A percentile compares a stretch with the other conserved stretches of the same genome.
phyloP scores from a whole-genome alignment of 2,113 vertebrate species.

The Ancistrus triradiatus region DNA sequence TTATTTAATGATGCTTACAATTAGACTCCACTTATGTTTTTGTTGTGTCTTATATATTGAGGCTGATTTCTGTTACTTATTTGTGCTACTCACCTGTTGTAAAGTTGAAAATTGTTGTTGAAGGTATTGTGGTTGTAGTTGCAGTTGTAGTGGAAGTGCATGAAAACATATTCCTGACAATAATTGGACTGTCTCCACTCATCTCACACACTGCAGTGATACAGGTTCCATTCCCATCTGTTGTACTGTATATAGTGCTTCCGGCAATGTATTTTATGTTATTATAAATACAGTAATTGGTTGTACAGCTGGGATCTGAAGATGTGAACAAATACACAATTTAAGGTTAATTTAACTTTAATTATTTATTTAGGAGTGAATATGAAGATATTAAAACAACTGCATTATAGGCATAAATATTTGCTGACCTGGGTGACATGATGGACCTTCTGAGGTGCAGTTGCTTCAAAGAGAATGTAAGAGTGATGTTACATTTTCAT shows the following conservation, averaged over 20 bases:
- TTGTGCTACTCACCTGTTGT: constrained; percentile 7
- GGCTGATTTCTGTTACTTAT: not conserved
- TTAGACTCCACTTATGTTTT: too few species aligned
- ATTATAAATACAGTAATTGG: constrained; percentile 14
- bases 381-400: not conserved
- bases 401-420: not conserved
- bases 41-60: not conserved
- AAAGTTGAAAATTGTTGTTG: constrained; percentile 18
- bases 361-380: not conserved
- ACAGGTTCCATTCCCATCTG: constrained; percentile 31
- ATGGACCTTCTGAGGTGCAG: not conserved
- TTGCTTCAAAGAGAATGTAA: constrained; percentile 10
- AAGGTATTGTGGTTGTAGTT: not conserved
- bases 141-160: not conserved
- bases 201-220: constrained; percentile 13
- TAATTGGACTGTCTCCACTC: not conserved
- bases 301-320: not conserved
- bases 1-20: too few species aligned
- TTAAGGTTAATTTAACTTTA: not conserved
- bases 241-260: constrained; percentile 16
- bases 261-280: not conserved
- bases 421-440: constrained; percentile 14
- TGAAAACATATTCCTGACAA: not conserved
- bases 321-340: not conserved
- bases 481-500: not conserved